Evolutionary conservation across 2,797 vertebrate genomes (phyloP).

Genomic region (Pseudomugil gertrudae): DNA sequence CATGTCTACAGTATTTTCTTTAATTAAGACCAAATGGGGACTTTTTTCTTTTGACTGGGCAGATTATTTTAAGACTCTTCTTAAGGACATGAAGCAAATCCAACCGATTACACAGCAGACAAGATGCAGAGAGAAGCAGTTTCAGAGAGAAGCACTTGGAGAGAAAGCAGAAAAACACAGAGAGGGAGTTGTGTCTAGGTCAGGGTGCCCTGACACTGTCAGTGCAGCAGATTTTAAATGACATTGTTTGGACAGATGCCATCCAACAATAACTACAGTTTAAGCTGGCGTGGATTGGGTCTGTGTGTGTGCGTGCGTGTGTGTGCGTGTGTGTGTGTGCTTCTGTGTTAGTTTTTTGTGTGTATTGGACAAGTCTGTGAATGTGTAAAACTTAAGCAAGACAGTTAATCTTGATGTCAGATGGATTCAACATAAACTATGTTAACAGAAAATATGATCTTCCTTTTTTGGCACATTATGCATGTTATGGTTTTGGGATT

Average conservation of each 20-base stretch:
- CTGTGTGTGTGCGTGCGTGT: conserved; percentile 14
- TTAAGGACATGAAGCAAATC: background rate
- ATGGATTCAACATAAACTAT: conserved; percentile 5
- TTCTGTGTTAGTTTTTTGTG: too few species aligned
- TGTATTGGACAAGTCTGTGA: background rate
- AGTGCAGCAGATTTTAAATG: conserved; percentile 73
- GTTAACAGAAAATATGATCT: background rate
- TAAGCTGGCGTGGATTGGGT: conserved; percentile 15
- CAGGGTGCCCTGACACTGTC: conserved; percentile 80
- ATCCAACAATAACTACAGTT: conserved; percentile 45
- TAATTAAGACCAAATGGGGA: too few species aligned
- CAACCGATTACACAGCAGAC: background rate
- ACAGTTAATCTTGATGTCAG: conserved; percentile 7
- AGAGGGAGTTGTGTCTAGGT: conserved; percentile 73
- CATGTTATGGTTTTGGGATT: background rate
- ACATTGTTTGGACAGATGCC: conserved; percentile 71
- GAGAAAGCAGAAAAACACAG: conserved; percentile 53
- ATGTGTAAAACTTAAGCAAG: background rate
- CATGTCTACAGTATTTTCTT: too few species aligned
- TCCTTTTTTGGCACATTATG: background rate
- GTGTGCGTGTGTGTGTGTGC: background rate
- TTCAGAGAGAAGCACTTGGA: conserved; percentile 10
- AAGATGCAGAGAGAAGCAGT: background rate
- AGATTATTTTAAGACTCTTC: background rate
- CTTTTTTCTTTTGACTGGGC: too few species aligned